These are phyloP conservation scores for Lanius ludovicianus DNA, from an alignment of 2,113 vertebrate species.

Conservation along the genomic window DNA sequence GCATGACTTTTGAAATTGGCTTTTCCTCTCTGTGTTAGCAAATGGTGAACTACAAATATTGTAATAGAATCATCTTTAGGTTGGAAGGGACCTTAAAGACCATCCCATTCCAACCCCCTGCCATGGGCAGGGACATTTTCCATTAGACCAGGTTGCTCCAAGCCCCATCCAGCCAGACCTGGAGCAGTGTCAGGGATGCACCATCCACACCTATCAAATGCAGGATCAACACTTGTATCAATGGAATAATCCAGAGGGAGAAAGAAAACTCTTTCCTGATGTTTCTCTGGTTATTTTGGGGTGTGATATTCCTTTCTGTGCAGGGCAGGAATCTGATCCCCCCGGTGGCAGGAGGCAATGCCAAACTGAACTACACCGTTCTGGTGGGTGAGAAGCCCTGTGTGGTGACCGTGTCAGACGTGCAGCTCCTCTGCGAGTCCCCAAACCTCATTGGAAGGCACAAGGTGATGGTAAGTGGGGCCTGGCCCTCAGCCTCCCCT, in stretches of 20 bases:
- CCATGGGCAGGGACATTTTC: not conserved
- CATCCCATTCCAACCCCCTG: not conserved
- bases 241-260: not conserved
- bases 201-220: not conserved
- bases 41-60: not conserved
- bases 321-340: conserved; percentile 96
- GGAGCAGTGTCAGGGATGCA: not conserved
- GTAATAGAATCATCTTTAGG: not conserved
- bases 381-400: conserved; percentile 94
- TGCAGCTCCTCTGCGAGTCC: conserved; percentile 95
- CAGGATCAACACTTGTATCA: not conserved
- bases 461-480: conserved; percentile 86
- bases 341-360: conserved; percentile 87
- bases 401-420: conserved; percentile 90
- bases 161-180: not conserved
- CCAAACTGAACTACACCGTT: conserved; percentile 95
- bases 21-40: not conserved
- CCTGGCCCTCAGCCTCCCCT: not conserved
- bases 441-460: conserved; percentile 94
- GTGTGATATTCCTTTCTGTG: not conserved
- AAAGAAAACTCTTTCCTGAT: not conserved
- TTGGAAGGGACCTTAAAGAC: not conserved
- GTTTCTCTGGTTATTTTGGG: not conserved
- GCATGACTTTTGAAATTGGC: not conserved
- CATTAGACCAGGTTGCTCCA: not conserved